These are phyloP conservation scores for Zaprionus lachaisei DNA, from an alignment of 1,140 invertebrate species.

Conservation along the genomic window DNA sequence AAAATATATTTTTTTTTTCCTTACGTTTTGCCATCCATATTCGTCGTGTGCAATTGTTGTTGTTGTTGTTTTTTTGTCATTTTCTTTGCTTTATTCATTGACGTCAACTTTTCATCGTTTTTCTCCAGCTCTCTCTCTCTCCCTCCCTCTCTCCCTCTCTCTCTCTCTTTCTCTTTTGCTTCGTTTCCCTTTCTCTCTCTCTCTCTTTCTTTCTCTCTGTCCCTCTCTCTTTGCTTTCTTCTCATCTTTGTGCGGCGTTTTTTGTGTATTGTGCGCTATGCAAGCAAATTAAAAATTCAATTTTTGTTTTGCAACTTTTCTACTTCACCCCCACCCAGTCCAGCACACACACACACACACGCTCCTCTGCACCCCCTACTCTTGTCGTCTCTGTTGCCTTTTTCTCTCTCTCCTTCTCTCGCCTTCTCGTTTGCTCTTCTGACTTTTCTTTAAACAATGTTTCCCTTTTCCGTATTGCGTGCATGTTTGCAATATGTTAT, in stretches of 20 bases:
- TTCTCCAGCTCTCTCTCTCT: neutral
- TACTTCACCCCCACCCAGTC: conserved; percentile 27
- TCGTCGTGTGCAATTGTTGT: conserved; percentile 18
- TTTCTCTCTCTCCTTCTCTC: neutral
- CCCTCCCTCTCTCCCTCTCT: neutral
- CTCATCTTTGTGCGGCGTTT: conserved; percentile 14
- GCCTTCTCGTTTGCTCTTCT: neutral
- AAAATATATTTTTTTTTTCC: conserved; percentile 7
- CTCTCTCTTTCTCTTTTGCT: neutral
- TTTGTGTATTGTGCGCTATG: conserved; percentile 30
- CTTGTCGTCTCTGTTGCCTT: neutral
- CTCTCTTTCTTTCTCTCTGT: neutral
- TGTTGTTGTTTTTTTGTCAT: conserved; percentile 6
- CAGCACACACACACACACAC: neutral
- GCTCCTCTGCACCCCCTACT: neutral
- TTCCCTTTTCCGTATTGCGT: conserved; percentile 44
- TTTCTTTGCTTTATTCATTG: conserved; percentile 29
- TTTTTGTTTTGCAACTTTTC: conserved; percentile 65
- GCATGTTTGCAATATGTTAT: conserved; percentile 61
- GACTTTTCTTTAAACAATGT: conserved; percentile 12
- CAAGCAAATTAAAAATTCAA: conserved; percentile 68
- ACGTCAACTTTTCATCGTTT: conserved; percentile 29
- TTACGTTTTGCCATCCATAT: conserved; percentile 19
- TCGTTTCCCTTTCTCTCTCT: neutral
- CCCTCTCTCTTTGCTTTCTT: conserved; percentile 12